Base-by-base conservation (phyloP, 2,797 vertebrate species). In the Rhincodon typus region DNA sequence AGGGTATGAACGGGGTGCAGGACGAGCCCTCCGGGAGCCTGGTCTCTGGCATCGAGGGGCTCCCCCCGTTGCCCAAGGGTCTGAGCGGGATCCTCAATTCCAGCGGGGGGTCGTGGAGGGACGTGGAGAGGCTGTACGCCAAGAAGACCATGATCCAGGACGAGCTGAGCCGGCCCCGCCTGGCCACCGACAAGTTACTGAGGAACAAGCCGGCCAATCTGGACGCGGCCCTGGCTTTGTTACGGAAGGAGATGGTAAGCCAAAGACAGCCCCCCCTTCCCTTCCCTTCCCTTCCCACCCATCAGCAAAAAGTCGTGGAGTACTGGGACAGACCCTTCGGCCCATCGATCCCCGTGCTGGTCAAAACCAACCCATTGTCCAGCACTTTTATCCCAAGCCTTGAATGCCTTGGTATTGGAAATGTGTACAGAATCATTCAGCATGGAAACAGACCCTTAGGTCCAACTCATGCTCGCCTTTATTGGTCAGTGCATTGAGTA, bases 241-340 rank as follows among this genome's bases (percentile, higher is more conserved):
- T 98, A 96, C 97, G 98, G 95, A 98, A 98, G 95, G 98, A 98
- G 96, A 98, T 98, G 98, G 98, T 98, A 96, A 97, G 97, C 90
- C 0, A 2, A 2, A n/a, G 74, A 2, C 42, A 5, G 93, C 21
- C 3, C 19, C 42, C 21, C 23, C 23, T 23, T 8, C 82, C 23
- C 82, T 0, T 42, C 4, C 4, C 42, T 0, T 19, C 0, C 15
- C 4, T 0, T 1, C 0, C 42, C 38, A 6, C 38, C 38, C 82
- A 23, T 38, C 23, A 0, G 7, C 38, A 8, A 62, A 62, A 62
- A 62, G 57, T 62, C 8, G 10, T 57, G 10, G 57, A 57, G 57
- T 12, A 57, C 57, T 12, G 57, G 57, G 10, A 62, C 8, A 62
- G 57, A 12, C 7, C 57, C 57, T 7, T 57, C 5, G 53, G 57